A percentile compares a stretch with the other conserved stretches of the same genome.
These are phyloP conservation scores for Cotesia typhae DNA, from an alignment of 1,140 invertebrate genomes.

Conservation along the genomic window DNA sequence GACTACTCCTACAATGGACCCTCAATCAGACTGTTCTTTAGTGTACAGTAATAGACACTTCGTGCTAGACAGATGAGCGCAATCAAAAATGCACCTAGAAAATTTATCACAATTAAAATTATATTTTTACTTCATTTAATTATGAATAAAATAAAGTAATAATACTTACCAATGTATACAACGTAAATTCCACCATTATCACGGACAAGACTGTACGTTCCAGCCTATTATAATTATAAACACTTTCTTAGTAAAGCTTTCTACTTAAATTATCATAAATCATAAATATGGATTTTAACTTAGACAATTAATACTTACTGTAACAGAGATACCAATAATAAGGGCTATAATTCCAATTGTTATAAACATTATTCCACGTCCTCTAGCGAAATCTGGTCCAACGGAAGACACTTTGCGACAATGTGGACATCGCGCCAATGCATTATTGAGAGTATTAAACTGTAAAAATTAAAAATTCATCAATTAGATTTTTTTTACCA, in stretches of 20 bases:
- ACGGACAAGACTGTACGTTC: conserved; percentile 66
- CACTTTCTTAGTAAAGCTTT: conserved; percentile 8
- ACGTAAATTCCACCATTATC: conserved; percentile 81
- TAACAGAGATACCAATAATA: conserved; percentile 81
- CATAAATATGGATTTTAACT: conserved; percentile 9
- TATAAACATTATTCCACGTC: conserved; percentile 82
- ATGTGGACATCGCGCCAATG: conserved; percentile 94
- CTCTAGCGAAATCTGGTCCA: conserved; percentile 82
- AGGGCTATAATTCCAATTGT: conserved; percentile 78
- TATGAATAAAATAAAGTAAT: neutral
- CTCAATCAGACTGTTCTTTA: conserved; percentile 89
- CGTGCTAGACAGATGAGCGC: conserved; percentile 78
- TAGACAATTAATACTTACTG: conserved; percentile 66
- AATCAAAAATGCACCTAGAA: conserved; percentile 76
- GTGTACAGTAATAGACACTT: conserved; percentile 87
- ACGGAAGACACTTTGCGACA: conserved; percentile 94
- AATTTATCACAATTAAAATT: conserved; percentile 33
- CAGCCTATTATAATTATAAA: conserved; percentile 61
- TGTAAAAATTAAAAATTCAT: conserved; percentile 63
- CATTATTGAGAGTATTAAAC: conserved; percentile 94
- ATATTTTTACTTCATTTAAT: conserved; percentile 7
- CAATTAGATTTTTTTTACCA: neutral
- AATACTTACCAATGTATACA: conserved; percentile 77
- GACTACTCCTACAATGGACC: conserved; percentile 73
- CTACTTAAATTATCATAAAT: neutral